Evolutionary conservation across 1,140 invertebrate species (phyloP).

Genomic region (Halictus rubicundus): DNA sequence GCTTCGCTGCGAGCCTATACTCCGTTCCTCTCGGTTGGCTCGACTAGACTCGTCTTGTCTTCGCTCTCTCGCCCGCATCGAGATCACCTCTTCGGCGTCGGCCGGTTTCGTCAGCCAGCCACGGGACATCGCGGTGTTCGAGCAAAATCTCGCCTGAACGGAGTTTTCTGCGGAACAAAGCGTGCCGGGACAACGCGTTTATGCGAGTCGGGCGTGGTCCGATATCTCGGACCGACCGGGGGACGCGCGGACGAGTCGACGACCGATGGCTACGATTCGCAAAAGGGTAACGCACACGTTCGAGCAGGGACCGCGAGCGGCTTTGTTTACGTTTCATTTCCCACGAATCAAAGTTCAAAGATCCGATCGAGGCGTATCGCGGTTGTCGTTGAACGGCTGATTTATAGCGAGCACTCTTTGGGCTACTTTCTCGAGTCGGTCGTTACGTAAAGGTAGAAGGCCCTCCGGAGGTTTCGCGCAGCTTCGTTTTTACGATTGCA

Average conservation of each 20-base stretch:
- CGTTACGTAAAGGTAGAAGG: constrained; percentile 51
- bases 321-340: constrained; percentile 20
- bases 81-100: background rate
- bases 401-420: constrained; percentile 43
- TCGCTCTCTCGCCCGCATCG: background rate
- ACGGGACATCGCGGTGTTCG: no score
- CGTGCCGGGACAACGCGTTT: no score
- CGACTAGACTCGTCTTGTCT: background rate
- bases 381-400: constrained; percentile 23
- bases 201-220: constrained; percentile 12
- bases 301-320: background rate
- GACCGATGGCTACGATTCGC: background rate
- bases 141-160: no score
- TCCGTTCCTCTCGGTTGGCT: background rate
- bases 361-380: background rate
- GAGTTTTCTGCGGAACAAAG: no score
- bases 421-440: constrained; percentile 53
- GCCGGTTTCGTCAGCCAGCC: constrained; percentile 4
- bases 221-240: background rate
- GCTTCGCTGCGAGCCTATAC: background rate
- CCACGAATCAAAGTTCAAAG: constrained; percentile 10
- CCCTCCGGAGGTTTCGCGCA: constrained; percentile 36
- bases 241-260: no score
- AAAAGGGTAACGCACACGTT: background rate
- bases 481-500: constrained; percentile 25